Percentiles rank a stretch among this genome's conserved stretches.
Conservation (phyloP, 1,140 invertebrate genomes). For the Hormaphis cornu region DNA sequence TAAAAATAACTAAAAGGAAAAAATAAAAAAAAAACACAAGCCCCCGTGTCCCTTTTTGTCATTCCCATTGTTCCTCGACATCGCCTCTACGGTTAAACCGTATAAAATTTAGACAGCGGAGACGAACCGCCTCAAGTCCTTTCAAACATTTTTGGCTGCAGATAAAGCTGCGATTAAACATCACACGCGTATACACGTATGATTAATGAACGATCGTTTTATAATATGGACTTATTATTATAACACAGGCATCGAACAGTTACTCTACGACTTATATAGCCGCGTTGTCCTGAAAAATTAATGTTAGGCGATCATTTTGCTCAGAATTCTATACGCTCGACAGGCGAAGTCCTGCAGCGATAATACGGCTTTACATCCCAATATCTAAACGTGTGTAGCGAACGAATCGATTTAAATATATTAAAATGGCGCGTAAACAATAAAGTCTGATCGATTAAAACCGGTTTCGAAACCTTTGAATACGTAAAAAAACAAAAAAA, state of each 20-base stretch:
- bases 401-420: too few species aligned
- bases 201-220: slow-evolving; percentile 9
- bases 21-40: slow-evolving; percentile 6
- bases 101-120: neutral
- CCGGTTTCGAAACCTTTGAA: too few species aligned
- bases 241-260: too few species aligned
- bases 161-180: neutral
- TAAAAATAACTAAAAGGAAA: slow-evolving; percentile 15
- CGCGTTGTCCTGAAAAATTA: neutral
- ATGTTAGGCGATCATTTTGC: slow-evolving; percentile 6
- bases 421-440: too few species aligned
- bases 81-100: neutral
- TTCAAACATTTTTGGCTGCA: neutral
- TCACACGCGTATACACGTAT: neutral
- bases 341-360: too few species aligned
- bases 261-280: neutral
- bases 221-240: neutral
- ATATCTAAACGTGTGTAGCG: too few species aligned
- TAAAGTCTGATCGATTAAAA: too few species aligned
- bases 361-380: too few species aligned
- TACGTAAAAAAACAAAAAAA: too few species aligned
- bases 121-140: neutral
- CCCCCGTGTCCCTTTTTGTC: too few species aligned
- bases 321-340: neutral
- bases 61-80: slow-evolving; percentile 23